phyloP scores from a whole-genome alignment of 2,888 invertebrate genomes.

The Peribatodes rhomboidaria region DNA sequence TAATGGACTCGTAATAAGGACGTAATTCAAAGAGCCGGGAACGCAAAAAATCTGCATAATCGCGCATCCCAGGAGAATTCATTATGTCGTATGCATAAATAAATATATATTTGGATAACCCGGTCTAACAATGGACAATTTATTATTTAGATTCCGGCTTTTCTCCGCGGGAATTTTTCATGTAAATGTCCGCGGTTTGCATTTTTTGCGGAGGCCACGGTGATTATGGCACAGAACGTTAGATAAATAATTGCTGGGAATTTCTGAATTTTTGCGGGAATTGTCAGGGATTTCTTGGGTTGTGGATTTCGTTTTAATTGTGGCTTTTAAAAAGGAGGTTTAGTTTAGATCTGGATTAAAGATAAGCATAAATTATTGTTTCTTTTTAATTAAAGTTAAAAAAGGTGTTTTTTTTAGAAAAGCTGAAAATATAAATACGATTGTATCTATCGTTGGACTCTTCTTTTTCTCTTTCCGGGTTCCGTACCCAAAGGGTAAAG shows the following conservation, averaged over 20 bases:
- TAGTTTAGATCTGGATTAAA: background rate
- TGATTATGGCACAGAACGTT: constrained; percentile 65
- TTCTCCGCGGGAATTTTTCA: constrained; percentile 71
- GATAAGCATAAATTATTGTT: constrained; percentile 4
- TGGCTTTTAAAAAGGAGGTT: constrained; percentile 41
- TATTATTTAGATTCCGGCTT: constrained; percentile 81
- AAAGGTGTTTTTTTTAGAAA: background rate
- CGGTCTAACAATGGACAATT: constrained; percentile 81
- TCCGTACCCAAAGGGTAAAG: too few species aligned
- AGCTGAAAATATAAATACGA: too few species aligned
- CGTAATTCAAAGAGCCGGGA: constrained; percentile 53
- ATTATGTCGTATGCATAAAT: constrained; percentile 81
- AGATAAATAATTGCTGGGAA: constrained; percentile 61
- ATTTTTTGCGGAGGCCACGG: constrained; percentile 57
- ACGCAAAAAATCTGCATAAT: constrained; percentile 74
- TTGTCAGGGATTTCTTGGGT: constrained; percentile 35
- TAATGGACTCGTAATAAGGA: constrained; percentile 62
- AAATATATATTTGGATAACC: constrained; percentile 75
- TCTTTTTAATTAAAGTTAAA: background rate
- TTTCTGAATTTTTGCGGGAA: constrained; percentile 43
- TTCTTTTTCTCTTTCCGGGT: too few species aligned
- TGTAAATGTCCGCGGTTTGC: constrained; percentile 69
- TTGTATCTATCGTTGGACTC: too few species aligned
- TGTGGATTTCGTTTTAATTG: constrained; percentile 48
- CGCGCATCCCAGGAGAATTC: constrained; percentile 71